Base-by-base conservation (phyloP, 2,113 vertebrate genomes). In the Panthera uncia region DNA sequence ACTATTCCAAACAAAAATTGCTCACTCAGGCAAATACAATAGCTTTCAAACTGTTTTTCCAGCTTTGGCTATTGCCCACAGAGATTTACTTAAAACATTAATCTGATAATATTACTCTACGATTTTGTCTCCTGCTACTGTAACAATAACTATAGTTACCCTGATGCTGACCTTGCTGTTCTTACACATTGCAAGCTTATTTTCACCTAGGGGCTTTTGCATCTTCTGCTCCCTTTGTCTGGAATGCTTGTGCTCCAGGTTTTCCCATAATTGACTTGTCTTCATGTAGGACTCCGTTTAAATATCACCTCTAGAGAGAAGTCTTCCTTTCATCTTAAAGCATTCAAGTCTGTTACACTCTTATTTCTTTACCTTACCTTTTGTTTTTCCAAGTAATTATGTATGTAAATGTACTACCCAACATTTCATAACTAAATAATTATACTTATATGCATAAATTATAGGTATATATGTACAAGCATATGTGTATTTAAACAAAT, bases 351-450 rank as follows among this genome's bases (percentile, higher is more conserved):
- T 86, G 4, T 63, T 78, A 50, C 45, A 23, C 14, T 89, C 31
- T 86, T 86, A 57, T 12, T 94, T 10, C 16, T 2, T 93, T 74
- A 57, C 0, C 3, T 69, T 84, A 38, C 2, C 33, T 80, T 29
- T 76, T 61, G 23, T 12, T 57, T 81, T 89, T 61, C 23, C 14
- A 95, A 80, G 7, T 52, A 38, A 68, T 74, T 89, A 10, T 89
- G 8, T 68, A 63, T 8, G 65, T 18, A 33, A 19, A 57, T 27
- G 3, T 55, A 3, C 16, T 48, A 25, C 7, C 10, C 18, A 29
- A n/a, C 0, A 48, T 87, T 87, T 83, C 19, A 87, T 86, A 86
- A 57, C 41, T 76, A 68, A 94, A 78, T 79, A 85, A n/a, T 9
- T 79, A 33, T 82, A 52, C 27, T 21, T 55, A 73, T 89, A 45